Conservation (phyloP, 2,113 vertebrate genomes). For the Dasyurus viverrinus region DNA sequence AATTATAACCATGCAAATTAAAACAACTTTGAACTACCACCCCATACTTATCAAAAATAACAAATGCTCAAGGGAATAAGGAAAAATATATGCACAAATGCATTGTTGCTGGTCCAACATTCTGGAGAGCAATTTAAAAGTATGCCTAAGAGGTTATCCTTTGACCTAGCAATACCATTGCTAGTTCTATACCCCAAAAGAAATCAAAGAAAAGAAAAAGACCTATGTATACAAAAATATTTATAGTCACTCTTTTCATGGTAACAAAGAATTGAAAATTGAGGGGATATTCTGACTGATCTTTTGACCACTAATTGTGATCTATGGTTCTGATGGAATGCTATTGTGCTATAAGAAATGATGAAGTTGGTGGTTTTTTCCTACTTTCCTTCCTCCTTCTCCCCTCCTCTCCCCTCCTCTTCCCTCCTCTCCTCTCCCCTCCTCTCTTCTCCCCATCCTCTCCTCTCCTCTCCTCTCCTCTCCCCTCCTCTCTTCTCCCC, state of each 20-base stretch:
- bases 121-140: not conserved
- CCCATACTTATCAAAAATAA: not conserved
- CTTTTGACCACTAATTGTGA: not conserved
- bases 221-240: not conserved
- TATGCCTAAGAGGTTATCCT: not conserved
- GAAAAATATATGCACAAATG: not conserved
- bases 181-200: not conserved
- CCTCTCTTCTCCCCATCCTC: too few species aligned
- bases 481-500: too few species aligned
- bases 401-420: too few species aligned
- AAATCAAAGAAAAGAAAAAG: not conserved
- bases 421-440: too few species aligned
- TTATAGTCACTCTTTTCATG: not conserved
- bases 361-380: not conserved
- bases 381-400: too few species aligned
- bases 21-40: not conserved
- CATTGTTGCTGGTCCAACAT: not conserved
- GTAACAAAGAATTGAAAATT: not conserved
- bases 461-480: too few species aligned
- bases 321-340: not conserved
- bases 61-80: not conserved
- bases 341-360: not conserved
- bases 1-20: not conserved
- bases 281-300: not conserved
- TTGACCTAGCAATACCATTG: not conserved